Evolutionary conservation across 2,113 vertebrate genomes (phyloP), one percentile per base, ranked within the genome.

Genomic region (Eclectus roratus): DNA sequence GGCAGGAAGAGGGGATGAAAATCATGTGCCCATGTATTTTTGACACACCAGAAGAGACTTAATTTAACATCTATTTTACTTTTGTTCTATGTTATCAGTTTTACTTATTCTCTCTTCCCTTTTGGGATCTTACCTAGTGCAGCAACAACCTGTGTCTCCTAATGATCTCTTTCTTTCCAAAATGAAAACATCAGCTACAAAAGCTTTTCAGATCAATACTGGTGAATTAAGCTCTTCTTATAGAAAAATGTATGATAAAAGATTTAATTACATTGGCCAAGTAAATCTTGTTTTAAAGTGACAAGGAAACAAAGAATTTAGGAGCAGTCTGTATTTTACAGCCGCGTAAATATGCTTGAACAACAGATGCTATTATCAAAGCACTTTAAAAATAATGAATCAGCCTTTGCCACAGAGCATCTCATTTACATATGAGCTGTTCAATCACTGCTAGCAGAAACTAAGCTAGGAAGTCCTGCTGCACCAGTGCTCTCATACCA

Each of bases 221-320:
- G 13, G 61, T 79, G 71, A 95, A 89, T 96, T 86, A 97, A 84
- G 71, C 56, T 84, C 65, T 81, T 80, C 71, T 85, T 96, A 93
- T n/a, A 82, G 83, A 83, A 82, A 96, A 96, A 94, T 94, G 87
- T 76, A 90, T 78, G 82, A 91, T 81, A 91, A 85, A 85, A 50
- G 89, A 88, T 83, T 94, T 96, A 94, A 97, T 97, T 95, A 92
- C 5, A 28, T 46, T 29, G 49, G 94, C 65, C 70, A 95, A 94
- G 83, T 96, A 95, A 95, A 96, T 96, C 91, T 89, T 82, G 37
- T 47, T 97, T 95, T 93, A 93, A 96, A 89, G 52, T 81, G 81
- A 94, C 56, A 94, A 61, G 53, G 85, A 88, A 96, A 94, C 84
- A 96, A 76, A 95, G 80, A 95, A 91, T 85, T 97, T 92, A 92